Evolutionary conservation across 2,888 invertebrate genomes (phyloP), one percentile per base, ranked within the genome.

Genomic region (Stegana nigrithorax): DNA sequence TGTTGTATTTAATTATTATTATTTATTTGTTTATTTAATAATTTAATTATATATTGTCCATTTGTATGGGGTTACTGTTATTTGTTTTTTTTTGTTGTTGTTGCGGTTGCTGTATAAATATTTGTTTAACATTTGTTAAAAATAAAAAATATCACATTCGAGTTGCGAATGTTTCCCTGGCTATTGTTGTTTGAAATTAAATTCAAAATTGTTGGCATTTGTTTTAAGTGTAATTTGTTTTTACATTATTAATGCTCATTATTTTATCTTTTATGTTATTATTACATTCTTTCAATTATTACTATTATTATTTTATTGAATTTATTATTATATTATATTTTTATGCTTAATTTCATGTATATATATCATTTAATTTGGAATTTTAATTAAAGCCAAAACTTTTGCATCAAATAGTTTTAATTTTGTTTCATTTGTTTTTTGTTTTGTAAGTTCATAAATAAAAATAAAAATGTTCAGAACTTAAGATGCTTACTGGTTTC

Each of bases 101-200:
- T 64, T 58, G 23, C 23, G 29, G 23, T 58, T 65, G n/a, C n/a
- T 60, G 60, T 76, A 70, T 69, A 65, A 67, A 72, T 75, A 71
- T 75, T 71, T 72, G 66, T 71, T 72, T 74, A 72, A 72, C 76
- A 72, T 68, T 69, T 66, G 65, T 72, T 66, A 65, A 75, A 81
- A 76, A 73, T 69, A 72, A 68, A 81, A 83, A 84, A 84, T 83
- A 83, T 84, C 83, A 84, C 84, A 83, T 82, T 82, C 83, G 84
- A 82, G 81, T 83, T 83, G 78, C 75, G 84, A 83, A 84, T 84
- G 83, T 82, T 81, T 83, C 80, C 83, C 84, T 83, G 84, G 84
- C 84, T 84, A 84, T 83, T 84, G 82, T 84, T 74, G 59, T 79
- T 73, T 81, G 78, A 81, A 83, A 83, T 73, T 81, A 81, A 81